Base-by-base conservation (phyloP, 2,113 vertebrate genomes). In the Rhinopomastus cyanomelas region DNA sequence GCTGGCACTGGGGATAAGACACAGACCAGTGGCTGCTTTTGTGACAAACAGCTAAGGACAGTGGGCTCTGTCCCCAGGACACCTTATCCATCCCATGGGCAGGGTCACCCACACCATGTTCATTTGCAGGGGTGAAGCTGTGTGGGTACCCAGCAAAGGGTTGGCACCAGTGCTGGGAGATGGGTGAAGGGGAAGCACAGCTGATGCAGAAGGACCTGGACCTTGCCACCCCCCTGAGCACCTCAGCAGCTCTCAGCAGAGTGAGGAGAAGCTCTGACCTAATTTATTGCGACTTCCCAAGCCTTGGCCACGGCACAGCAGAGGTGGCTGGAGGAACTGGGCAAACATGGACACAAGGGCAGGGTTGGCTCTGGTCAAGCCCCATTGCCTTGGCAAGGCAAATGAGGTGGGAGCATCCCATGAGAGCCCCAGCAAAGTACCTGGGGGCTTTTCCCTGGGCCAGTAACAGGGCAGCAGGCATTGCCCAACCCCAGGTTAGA, bases 311-410 rank as follows among this genome's bases (percentile, higher is more conserved):
- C 1, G 12, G 78, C 5, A 1, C 4, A 4, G 51, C 9, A 3
- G 34, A 80, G 53, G 57, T 1, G 0, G 53, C 76, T 62, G 85
- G 34, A 85, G 60, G 80, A 83, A 18, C 10, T 0, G 4, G 34
- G 60, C 48, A 65, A 37, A 44, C 0, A 0, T 15, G 66, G 88
- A 17, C 2, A 0, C 11, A 16, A 37, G n/a, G 27, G 13, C 29
- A 68, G 39, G 36, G 77, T 81, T 51, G 81, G 57, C 11, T 2
- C 2, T 52, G 65, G 29, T 60, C 84, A 72, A 79, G 34, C 57
- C 53, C 37, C 0, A 0, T 12, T 16, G 36, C 29, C 4, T 5
- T 3, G 5, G 57, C 32, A 30, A 48, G 87, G 69, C 18, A 49
- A 2, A 26, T 42, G 30, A 78, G 48, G 48, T 17, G 27, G 32